A percentile compares a stretch with the other conserved stretches of the same genome.
These are phyloP conservation scores for Urocitellus parryii DNA, from an alignment of 2,113 vertebrate species.

Conservation along the genomic window DNA sequence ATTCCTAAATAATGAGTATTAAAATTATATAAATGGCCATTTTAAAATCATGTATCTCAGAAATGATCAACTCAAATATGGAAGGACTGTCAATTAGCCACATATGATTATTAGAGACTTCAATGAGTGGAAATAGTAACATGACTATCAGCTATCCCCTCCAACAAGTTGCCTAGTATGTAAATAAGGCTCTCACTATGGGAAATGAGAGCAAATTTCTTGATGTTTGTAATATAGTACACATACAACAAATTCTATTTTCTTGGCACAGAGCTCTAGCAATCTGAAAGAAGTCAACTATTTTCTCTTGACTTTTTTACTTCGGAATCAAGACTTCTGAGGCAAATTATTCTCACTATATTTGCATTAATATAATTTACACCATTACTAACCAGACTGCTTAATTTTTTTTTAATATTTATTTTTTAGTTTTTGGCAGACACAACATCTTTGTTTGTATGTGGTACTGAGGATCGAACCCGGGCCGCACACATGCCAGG, in stretches of 20 bases:
- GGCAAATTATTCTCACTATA: conserved; percentile 40
- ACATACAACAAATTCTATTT: background rate
- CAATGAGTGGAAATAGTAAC: background rate
- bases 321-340: background rate
- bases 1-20: background rate
- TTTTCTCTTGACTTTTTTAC: background rate
- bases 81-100: background rate
- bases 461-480: too few relatives aligned
- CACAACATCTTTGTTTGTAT: too few relatives aligned
- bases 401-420: background rate
- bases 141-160: background rate
- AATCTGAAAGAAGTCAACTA: background rate
- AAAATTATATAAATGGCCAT: background rate
- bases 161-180: background rate
- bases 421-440: too few relatives aligned
- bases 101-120: background rate
- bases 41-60: background rate
- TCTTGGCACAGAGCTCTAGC: background rate
- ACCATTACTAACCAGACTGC: background rate
- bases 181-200: background rate
- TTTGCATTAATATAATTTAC: background rate
- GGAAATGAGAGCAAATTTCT: conserved; percentile 35
- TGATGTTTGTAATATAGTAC: background rate
- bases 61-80: conserved; percentile 6
- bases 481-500: too few relatives aligned